A percentile compares a stretch with the other conserved stretches of the same genome.
These are phyloP conservation scores for Anolis sagrei DNA, from an alignment of 2,113 vertebrate genomes.

Conservation along the genomic window DNA sequence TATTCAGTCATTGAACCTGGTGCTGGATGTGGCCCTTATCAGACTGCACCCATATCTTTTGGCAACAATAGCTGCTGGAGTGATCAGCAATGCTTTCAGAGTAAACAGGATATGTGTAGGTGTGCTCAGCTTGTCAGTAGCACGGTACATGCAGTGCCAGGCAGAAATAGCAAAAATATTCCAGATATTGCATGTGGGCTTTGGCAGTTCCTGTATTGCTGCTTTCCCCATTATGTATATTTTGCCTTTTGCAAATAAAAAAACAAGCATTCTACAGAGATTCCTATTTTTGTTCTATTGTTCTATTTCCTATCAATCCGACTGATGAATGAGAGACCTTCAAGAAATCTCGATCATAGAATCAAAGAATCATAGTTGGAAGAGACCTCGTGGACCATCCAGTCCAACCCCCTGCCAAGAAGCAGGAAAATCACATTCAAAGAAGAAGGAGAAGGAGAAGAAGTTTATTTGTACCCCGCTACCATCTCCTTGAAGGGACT, in stretches of 20 bases:
- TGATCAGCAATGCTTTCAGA: neutral
- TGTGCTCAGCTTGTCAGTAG: slow-evolving; percentile 12
- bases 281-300: neutral
- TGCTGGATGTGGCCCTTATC: neutral
- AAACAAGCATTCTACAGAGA: slow-evolving; percentile 16
- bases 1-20: neutral
- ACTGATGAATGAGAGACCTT: no score
- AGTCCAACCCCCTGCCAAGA: no score
- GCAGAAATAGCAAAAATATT: slow-evolving; percentile 50
- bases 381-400: no score
- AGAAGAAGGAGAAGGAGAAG: no score
- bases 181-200: slow-evolving; percentile 42
- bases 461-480: no score
- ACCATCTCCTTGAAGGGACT: no score
- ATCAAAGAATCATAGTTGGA: no score
- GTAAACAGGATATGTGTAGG: slow-evolving; percentile 45
- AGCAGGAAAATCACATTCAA: no score
- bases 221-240: neutral
- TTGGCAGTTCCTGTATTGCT: slow-evolving; percentile 13
- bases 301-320: no score
- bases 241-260: slow-evolving; percentile 30
- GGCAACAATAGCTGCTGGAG: slow-evolving; percentile 29
- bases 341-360: no score
- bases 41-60: neutral
- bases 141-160: slow-evolving; percentile 53